Base-by-base conservation (phyloP, 2,797 vertebrate species). In the Decapterus maruadsi region DNA sequence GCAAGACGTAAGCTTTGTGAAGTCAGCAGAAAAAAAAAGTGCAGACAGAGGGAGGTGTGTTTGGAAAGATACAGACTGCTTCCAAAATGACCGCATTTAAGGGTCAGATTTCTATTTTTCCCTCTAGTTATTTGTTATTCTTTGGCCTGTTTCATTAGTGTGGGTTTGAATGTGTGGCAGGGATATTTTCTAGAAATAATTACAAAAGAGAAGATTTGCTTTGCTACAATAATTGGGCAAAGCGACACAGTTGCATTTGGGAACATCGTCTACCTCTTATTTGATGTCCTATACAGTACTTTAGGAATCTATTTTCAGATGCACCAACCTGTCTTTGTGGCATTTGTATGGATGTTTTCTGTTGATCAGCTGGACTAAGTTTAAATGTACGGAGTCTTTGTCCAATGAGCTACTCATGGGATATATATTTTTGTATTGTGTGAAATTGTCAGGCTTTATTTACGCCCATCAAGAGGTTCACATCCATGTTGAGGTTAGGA, bases 1-100 rank as follows among this genome's bases (percentile, higher is more conserved):
- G 55, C 64, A 68, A 63, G 31, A 64, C 8, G 1, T 51, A 11
- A 73, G 73, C 70, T 80, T 50, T 72, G 69, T 65, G 59, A 75
- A 81, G 62, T 86, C 74, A 80, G 83, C 79, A 77, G 31, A 42
- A 66, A 68, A 82, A 72, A 82, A 72, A 48, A 74, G 66, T 67
- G 42, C 69, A 87, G 68, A 80, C 53, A 29, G 58, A 63, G 22
- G 43, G 8, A 65, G 69, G 64, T 34, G 69, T 77, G 45, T 74
- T 78, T 85, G 42, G 16, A 78, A 75, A 81, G 68, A 65, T 38
- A 78, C 4, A 54, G 17, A 68, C 53, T 36, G 38, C 65, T 81
- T 75, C 65, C 65, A 19, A 81, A 55, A 75, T 19, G 17, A 17
- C 34, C 55, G 4, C 4, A 16, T 60, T 76, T 26, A 13, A 5